A percentile compares a stretch with the other conserved stretches of the same genome.
Evolutionary conservation across 2,888 invertebrate genomes (phyloP).

Genomic region (Acleris cristana): DNA sequence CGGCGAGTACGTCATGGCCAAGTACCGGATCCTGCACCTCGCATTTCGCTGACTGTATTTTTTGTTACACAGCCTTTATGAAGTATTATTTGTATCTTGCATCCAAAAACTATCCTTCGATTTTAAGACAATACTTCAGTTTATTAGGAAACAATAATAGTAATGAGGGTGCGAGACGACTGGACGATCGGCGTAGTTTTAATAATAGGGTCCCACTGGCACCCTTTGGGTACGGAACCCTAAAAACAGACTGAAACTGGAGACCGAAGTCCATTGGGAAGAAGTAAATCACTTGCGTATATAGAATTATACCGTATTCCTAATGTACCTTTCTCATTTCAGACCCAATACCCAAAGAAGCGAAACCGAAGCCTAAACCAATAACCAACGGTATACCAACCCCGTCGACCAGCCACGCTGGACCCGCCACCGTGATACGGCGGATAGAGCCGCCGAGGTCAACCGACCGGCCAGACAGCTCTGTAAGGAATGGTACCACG

Average conservation of each 20-base stretch:
- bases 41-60: too few relatives aligned
- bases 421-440: conserved; percentile 31
- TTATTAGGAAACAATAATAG: too few relatives aligned
- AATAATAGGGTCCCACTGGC: too few relatives aligned
- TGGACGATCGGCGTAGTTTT: conserved; percentile 41
- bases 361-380: conserved; percentile 15
- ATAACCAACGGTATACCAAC: conserved; percentile 5
- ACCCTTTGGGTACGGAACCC: too few relatives aligned
- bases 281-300: too few relatives aligned
- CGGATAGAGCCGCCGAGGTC: neutral
- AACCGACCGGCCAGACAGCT: neutral
- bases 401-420: neutral
- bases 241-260: too few relatives aligned
- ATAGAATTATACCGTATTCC: too few relatives aligned
- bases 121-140: too few relatives aligned
- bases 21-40: conserved; percentile 85
- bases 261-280: too few relatives aligned
- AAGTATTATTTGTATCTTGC: too few relatives aligned
- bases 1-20: conserved; percentile 87
- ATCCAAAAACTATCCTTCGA: too few relatives aligned
- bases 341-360: conserved; percentile 25
- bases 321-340: neutral
- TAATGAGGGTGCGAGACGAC: too few relatives aligned
- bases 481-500: conserved; percentile 4
- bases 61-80: conserved; percentile 48